A percentile compares a stretch with the other conserved stretches of the same genome.
Conservation (phyloP, 2,888 invertebrate species). For the Nowickia ferox region DNA sequence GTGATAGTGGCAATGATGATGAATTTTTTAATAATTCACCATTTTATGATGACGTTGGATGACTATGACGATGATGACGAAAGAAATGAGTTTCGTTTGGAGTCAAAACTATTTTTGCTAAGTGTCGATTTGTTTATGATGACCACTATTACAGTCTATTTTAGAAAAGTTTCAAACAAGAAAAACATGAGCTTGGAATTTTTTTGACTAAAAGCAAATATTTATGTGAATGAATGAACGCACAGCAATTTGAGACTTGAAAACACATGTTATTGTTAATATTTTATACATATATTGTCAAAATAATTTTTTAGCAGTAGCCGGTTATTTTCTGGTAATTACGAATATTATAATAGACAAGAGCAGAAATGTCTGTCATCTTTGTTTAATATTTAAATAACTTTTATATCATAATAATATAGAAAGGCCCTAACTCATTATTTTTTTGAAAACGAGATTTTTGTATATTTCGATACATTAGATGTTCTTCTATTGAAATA, state of each 20-base stretch:
- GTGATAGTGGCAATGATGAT: slow-evolving; percentile 39
- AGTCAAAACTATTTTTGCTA: slow-evolving; percentile 42
- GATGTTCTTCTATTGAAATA: too few species aligned
- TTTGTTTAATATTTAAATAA: slow-evolving; percentile 3
- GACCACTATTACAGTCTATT: slow-evolving; percentile 38
- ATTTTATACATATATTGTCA: not conserved
- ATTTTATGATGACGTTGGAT: slow-evolving; percentile 62
- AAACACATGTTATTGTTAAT: slow-evolving; percentile 17
- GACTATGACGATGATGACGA: slow-evolving; percentile 47
- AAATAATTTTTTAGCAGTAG: slow-evolving; percentile 13
- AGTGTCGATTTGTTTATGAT: slow-evolving; percentile 47
- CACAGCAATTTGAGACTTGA: slow-evolving; percentile 1
- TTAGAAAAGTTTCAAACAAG: not conserved
- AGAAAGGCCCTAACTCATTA: not conserved
- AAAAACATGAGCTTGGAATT: slow-evolving; percentile 10
- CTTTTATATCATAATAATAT: too few species aligned
- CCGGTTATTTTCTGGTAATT: not conserved
- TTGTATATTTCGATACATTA: too few species aligned
- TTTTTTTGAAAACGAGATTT: too few species aligned
- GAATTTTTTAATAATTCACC: slow-evolving; percentile 57
- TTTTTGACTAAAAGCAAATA: slow-evolving; percentile 15
- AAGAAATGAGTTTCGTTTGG: slow-evolving; percentile 34
- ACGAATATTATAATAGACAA: slow-evolving; percentile 5
- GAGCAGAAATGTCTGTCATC: slow-evolving; percentile 4
- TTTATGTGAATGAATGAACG: slow-evolving; percentile 4